Evolutionary conservation across 2,797 vertebrate genomes (phyloP).

Genomic region (Catostomus latipinnis): DNA sequence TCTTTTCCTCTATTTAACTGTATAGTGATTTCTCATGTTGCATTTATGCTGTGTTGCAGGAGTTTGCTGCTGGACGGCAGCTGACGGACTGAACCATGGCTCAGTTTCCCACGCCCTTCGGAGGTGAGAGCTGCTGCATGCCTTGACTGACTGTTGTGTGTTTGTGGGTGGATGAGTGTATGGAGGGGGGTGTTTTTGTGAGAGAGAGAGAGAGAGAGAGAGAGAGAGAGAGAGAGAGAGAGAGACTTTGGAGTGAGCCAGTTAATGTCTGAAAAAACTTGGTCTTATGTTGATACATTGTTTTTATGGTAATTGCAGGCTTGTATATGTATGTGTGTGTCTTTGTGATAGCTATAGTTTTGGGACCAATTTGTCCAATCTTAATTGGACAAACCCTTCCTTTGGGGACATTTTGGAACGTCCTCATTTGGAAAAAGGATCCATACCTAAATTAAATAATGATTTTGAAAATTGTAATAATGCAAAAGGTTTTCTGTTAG

Average conservation of each 20-base stretch:
- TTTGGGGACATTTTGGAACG: too few relatives aligned
- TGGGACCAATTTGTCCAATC: too few relatives aligned
- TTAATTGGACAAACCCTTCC: too few relatives aligned
- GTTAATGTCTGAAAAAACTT: constrained; percentile 8
- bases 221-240: not conserved
- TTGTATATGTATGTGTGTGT: not conserved
- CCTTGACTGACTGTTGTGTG: not conserved
- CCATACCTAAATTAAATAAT: too few relatives aligned
- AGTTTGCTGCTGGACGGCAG: constrained; percentile 76
- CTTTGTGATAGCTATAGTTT: too few relatives aligned
- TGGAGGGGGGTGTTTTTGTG: constrained; percentile 20
- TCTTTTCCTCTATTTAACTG: not conserved
- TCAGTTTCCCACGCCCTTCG: constrained; percentile 95
- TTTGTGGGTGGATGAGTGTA: constrained; percentile 38
- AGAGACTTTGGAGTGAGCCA: not conserved
- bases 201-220: not conserved
- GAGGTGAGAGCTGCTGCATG: constrained; percentile 80
- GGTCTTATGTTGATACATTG: not conserved
- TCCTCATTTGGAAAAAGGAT: too few relatives aligned
- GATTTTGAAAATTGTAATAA: too few relatives aligned
- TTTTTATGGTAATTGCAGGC: not conserved
- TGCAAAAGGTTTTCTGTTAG: too few relatives aligned
- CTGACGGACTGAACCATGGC: constrained; percentile 91
- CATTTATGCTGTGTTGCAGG: constrained; percentile 74
- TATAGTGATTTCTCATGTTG: constrained; percentile 14